phyloP scores from a whole-genome alignment of 2,888 invertebrate species.

The Conus canariensis region DNA sequence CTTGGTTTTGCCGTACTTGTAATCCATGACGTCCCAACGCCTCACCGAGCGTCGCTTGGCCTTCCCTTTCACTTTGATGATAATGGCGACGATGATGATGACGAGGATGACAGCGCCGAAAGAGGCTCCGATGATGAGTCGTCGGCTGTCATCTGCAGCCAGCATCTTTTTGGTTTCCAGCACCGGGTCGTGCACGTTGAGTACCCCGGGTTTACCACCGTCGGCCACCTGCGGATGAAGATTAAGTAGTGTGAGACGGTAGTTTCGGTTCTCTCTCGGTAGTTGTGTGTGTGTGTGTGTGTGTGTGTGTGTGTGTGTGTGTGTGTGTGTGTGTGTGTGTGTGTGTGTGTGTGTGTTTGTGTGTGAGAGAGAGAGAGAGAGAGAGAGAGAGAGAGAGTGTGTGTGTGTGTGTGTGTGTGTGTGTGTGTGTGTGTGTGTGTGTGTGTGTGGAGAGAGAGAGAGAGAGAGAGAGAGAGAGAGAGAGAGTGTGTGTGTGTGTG shows the following conservation, averaged over 20 bases:
- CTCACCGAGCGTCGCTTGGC: slow-evolving; percentile 40
- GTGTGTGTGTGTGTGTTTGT: no score
- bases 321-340: no score
- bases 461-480: no score
- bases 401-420: no score
- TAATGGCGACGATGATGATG: slow-evolving; percentile 35
- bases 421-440: no score
- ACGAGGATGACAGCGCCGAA: slow-evolving; percentile 43
- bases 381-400: no score
- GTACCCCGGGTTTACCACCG: slow-evolving; percentile 38
- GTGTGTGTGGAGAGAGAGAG: no score
- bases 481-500: no score
- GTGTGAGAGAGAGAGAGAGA: no score
- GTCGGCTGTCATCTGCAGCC: slow-evolving; percentile 41
- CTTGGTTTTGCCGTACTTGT: slow-evolving; percentile 56
- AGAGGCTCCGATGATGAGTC: slow-evolving; percentile 48
- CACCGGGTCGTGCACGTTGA: slow-evolving; percentile 50
- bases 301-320: no score
- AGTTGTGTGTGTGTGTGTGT: no score
- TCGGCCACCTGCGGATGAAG: slow-evolving; percentile 20
- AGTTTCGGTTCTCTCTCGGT: not conserved
- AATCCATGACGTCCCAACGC: slow-evolving; percentile 57
- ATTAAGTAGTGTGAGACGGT: not conserved
- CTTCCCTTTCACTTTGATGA: slow-evolving; percentile 30
- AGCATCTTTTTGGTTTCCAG: slow-evolving; percentile 30